Percentiles rank a stretch among this genome's conserved stretches.
Conservation (phyloP, 1,140 invertebrate genomes). For the Papilio helenus region DNA sequence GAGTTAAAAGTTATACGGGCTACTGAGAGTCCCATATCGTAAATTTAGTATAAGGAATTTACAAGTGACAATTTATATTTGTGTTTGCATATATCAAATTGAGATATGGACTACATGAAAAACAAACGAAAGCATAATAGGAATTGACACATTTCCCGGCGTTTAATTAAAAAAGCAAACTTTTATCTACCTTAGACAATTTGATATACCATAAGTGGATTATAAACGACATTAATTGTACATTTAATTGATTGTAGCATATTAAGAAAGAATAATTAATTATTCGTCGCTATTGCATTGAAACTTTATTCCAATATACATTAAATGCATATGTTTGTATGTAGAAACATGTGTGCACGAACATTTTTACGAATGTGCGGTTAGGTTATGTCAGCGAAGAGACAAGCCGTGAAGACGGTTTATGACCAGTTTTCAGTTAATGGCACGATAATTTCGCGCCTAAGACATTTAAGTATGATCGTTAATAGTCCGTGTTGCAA, state of each 20-base stretch:
- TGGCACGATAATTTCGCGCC: constrained; percentile 9
- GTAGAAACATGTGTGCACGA: background rate
- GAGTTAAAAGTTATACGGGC: background rate
- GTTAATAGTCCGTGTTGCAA: constrained; percentile 28
- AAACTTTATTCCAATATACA: background rate
- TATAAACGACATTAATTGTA: background rate
- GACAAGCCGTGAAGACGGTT: constrained; percentile 7
- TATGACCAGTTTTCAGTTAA: constrained; percentile 5
- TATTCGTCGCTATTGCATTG: background rate
- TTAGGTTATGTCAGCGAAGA: background rate
- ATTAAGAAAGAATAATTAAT: background rate
- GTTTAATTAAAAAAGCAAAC: background rate
- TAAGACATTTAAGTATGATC: constrained; percentile 23
- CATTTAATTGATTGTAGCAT: background rate
- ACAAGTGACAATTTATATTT: background rate
- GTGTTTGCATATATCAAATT: background rate
- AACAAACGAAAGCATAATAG: background rate
- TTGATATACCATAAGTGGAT: background rate
- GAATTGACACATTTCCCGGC: no score
- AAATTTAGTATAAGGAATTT: no score
- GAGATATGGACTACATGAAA: background rate
- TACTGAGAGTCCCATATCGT: no score
- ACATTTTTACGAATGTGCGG: constrained; percentile 1
- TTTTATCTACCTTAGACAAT: background rate
- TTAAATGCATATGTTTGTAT: constrained; percentile 4